Percentiles rank a stretch among this genome's conserved stretches.
Evolutionary conservation across 2,113 vertebrate genomes (phyloP).

Genomic region (Ciconia maguari): DNA sequence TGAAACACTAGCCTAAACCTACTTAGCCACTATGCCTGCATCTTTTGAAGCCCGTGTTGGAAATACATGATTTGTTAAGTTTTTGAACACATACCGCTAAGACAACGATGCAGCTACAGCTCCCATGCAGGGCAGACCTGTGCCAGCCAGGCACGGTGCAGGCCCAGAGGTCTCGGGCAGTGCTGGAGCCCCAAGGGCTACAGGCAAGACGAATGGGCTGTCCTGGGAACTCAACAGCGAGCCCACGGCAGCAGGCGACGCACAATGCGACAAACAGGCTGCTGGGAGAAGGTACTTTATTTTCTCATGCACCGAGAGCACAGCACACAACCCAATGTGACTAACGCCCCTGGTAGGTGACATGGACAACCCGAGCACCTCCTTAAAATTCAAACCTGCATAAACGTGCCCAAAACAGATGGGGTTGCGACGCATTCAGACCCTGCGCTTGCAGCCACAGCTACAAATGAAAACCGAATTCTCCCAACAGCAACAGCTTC

Average conservation of each 20-base stretch:
- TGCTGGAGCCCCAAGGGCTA: not conserved
- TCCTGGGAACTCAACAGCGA: not conserved
- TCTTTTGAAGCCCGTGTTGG: not conserved
- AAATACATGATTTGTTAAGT: not conserved
- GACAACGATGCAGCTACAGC: not conserved
- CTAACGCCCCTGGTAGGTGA: not conserved
- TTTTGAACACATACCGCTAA: not conserved
- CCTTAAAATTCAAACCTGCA: not conserved
- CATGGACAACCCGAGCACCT: not conserved
- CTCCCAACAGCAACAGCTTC: constrained; percentile 16
- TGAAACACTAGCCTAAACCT: constrained; percentile 48
- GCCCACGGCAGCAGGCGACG: not conserved
- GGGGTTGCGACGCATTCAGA: not conserved
- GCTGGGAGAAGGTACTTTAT: not conserved
- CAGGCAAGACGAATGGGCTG: not conserved
- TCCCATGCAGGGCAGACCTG: not conserved
- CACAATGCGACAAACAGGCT: not conserved
- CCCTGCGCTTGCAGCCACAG: not conserved
- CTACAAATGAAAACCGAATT: not conserved
- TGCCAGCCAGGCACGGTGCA: not conserved
- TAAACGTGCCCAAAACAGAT: not conserved
- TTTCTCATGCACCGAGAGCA: not conserved
- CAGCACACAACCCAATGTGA: not conserved
- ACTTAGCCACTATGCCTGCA: constrained; percentile 43
- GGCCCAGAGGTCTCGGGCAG: not conserved